These are phyloP conservation scores for Lycopodina hypogea DNA, from an alignment of 37 sponge, comb jelly and placozoan genomes.

Conservation along the genomic window DNA sequence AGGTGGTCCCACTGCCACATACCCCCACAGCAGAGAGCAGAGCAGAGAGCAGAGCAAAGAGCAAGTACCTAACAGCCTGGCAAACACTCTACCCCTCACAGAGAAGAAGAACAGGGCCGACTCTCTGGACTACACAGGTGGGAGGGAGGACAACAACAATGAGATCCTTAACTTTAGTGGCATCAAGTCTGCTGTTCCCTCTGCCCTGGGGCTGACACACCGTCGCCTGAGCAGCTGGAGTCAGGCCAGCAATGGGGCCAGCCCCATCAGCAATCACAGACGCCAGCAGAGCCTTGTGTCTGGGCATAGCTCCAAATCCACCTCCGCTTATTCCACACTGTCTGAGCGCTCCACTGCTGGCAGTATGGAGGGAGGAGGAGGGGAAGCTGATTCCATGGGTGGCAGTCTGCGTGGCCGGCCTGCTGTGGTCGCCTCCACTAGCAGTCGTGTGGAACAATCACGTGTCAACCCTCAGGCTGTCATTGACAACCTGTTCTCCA, in stretches of 20 bases:
- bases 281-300: conserved; percentile 16
- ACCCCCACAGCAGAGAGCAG: no score
- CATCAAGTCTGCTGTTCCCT: background rate
- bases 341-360: conserved; percentile 32
- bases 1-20: no score
- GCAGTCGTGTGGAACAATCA: conserved; percentile 44
- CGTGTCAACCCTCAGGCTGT: conserved; percentile 41
- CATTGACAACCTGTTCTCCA: conserved; percentile 34
- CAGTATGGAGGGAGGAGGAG: conserved; percentile 11
- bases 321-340: conserved; percentile 62
- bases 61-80: no score
- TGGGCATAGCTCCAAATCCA: conserved; percentile 29
- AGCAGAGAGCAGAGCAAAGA: no score
- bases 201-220: background rate
- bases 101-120: background rate
- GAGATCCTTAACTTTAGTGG: background rate
- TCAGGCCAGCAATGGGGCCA: conserved; percentile 1
- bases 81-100: background rate
- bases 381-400: conserved; percentile 22
- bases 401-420: conserved; percentile 15
- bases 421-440: conserved; percentile 6
- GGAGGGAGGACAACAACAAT: background rate
- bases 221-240: conserved; percentile 2
- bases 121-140: conserved; percentile 14
- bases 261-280: background rate